phyloP scores from a whole-genome alignment of 1,140 invertebrate species.

The Ceratina australensis region DNA sequence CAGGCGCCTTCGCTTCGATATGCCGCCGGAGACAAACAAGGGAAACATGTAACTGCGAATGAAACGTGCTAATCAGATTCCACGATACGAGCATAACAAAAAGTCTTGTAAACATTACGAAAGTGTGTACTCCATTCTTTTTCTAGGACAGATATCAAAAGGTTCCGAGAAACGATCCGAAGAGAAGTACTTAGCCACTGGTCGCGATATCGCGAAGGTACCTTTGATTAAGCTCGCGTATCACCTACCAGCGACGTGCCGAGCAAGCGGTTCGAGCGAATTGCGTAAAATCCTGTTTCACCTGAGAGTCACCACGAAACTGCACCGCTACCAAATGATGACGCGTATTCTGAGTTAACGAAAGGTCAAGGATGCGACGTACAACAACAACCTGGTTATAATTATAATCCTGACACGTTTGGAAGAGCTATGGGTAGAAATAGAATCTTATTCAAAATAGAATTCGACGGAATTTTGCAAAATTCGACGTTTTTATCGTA shows the following conservation, averaged over 20 bases:
- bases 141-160: background rate
- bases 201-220: background rate
- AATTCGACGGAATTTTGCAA: too few relatives aligned
- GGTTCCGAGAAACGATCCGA: slow-evolving; percentile 38
- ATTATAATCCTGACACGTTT: slow-evolving; percentile 23
- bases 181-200: background rate
- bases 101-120: slow-evolving; percentile 7
- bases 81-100: background rate
- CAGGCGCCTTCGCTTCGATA: background rate
- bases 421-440: slow-evolving; percentile 3
- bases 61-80: slow-evolving; percentile 1
- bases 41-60: background rate
- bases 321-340: slow-evolving; percentile 3
- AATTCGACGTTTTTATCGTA: too few relatives aligned
- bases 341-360: slow-evolving; percentile 8
- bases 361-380: slow-evolving; percentile 57
- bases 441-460: slow-evolving; percentile 17
- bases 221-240: slow-evolving; percentile 25
- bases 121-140: background rate
- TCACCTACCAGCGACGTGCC: background rate
- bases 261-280: slow-evolving; percentile 7
- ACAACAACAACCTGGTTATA: slow-evolving; percentile 28
- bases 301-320: slow-evolving; percentile 44
- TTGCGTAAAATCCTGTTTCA: slow-evolving; percentile 38
- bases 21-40: background rate